Base-by-base conservation (phyloP, 2,113 vertebrate genomes). In the Paedocypris sp. region DNA sequence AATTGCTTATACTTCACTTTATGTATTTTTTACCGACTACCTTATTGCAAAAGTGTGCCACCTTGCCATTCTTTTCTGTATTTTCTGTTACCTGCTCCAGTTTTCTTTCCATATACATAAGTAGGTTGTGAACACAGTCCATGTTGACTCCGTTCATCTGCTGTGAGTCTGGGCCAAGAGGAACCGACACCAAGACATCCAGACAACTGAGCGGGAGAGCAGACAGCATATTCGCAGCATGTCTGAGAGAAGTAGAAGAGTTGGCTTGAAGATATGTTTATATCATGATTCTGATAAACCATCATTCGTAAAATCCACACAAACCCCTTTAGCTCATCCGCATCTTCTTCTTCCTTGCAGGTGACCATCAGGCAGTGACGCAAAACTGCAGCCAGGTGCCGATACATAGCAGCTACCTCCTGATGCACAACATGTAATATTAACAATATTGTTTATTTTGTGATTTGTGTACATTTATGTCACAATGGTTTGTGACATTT, bases 61-160 rank as follows among this genome's bases (percentile, higher is more conserved):
- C n/a, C n/a, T n/a, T n/a, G n/a, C n/a, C n/a, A n/a, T n/a, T 25
- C 10, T 28, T n/a, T 22, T 23, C 8, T 12, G 12, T 12, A 4
- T 11, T 6, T 1, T n/a, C 28, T 41, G 13, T 36, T 3, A 87
- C 86, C 81, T 83, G 77, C 49, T 81, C 81, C 4, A 87, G 74
- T n/a, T 81, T 85, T 0, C 73, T 79, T 59, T 87, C 86, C 18
- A 86, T 74, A 71, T 88, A 88, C 26, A 66, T 62, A 33, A 90
- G 77, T 4, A 89, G 83, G 45, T 73, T 66, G 26, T 53, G 75
- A 42, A 88, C 80, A 0, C 80, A 85, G 1, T 88, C 88, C 86
- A 89, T 86, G 62, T 86, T 88, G 26, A 82, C 75, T 0, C 86
- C 87, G 73, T 86, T 79, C 67, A 86, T 87, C 62, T 87, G 82